Evolutionary conservation across 2,113 vertebrate genomes (phyloP).

Genomic region (Dasyornis broadbenti): DNA sequence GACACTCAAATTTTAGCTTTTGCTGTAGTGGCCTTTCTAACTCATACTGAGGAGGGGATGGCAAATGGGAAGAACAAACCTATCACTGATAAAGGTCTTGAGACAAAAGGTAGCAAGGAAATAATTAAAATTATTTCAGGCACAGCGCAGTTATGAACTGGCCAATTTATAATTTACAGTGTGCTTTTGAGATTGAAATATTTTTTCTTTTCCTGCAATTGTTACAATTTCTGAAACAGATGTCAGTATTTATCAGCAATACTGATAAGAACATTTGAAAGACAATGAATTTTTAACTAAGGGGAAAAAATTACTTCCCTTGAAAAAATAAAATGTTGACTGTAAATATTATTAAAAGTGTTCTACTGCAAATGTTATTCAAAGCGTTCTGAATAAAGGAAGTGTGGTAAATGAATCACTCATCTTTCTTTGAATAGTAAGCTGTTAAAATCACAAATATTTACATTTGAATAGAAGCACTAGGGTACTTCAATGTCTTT

Average conservation of each 20-base stretch:
- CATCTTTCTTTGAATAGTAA: conserved; percentile 40
- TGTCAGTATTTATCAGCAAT: background rate
- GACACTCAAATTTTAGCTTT: background rate
- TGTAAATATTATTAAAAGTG: conserved; percentile 26
- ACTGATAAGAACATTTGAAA: background rate
- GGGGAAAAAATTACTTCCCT: background rate
- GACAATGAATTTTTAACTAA: background rate
- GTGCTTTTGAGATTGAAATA: conserved; percentile 14
- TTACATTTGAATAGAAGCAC: conserved; percentile 6
- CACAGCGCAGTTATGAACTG: background rate
- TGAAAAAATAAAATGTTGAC: background rate
- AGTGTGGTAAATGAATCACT: background rate
- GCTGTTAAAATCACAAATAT: background rate
- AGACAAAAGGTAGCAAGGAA: background rate
- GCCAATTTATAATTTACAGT: background rate
- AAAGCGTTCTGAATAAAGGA: conserved; percentile 15
- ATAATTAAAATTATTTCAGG: background rate
- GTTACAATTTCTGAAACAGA: conserved; percentile 37
- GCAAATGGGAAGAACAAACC: background rate
- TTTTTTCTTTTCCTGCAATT: conserved; percentile 31
- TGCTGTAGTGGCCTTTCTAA: background rate
- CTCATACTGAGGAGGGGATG: rapidly evolving
- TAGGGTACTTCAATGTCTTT: background rate
- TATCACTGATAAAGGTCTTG: background rate
- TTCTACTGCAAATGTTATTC: conserved; percentile 12